Conservation (phyloP, 2,888 invertebrate genomes). For the Drosophila peninsularis region DNA sequence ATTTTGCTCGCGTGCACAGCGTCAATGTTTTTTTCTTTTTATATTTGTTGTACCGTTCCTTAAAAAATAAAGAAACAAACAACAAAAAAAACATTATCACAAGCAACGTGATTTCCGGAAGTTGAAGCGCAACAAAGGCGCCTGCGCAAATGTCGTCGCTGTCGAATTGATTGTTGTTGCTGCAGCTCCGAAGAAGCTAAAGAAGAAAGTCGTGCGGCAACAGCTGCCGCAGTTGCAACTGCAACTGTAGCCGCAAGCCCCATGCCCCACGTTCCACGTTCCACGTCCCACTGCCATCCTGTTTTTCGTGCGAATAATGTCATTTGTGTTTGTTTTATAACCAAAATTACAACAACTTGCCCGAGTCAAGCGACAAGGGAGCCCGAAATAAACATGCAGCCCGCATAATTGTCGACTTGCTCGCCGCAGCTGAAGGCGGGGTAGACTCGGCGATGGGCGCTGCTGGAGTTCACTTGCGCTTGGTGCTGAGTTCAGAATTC, state of each 20-base stretch:
- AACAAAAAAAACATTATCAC: slow-evolving; percentile 59
- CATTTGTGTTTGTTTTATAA: slow-evolving; percentile 80
- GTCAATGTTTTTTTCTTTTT: slow-evolving; percentile 23
- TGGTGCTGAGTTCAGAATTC: slow-evolving; percentile 24
- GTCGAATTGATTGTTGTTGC: slow-evolving; percentile 69
- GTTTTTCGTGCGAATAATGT: slow-evolving; percentile 79
- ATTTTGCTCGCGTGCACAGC: slow-evolving; percentile 74
- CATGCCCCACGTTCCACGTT: slow-evolving; percentile 2
- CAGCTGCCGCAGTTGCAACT: slow-evolving; percentile 60
- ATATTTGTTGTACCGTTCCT: slow-evolving; percentile 44
- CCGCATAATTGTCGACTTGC: slow-evolving; percentile 51
- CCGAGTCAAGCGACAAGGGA: slow-evolving; percentile 41
- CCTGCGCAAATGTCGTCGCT: slow-evolving; percentile 71
- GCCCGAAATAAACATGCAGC: slow-evolving; percentile 46
- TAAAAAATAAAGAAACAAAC: slow-evolving; percentile 25
- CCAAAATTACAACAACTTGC: slow-evolving; percentile 70
- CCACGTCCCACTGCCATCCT: slow-evolving; percentile 54
- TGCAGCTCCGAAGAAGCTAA: slow-evolving; percentile 49
- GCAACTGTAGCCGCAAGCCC: slow-evolving; percentile 27
- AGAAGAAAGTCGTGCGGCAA: slow-evolving; percentile 75
- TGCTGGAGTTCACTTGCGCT: neutral
- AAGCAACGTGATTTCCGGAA: slow-evolving; percentile 80
- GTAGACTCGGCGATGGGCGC: neutral
- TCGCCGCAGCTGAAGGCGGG: slow-evolving; percentile 18
- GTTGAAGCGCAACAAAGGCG: slow-evolving; percentile 70